phyloP scores from a whole-genome alignment of 2,888 invertebrate genomes.

The Andrena fulva region DNA sequence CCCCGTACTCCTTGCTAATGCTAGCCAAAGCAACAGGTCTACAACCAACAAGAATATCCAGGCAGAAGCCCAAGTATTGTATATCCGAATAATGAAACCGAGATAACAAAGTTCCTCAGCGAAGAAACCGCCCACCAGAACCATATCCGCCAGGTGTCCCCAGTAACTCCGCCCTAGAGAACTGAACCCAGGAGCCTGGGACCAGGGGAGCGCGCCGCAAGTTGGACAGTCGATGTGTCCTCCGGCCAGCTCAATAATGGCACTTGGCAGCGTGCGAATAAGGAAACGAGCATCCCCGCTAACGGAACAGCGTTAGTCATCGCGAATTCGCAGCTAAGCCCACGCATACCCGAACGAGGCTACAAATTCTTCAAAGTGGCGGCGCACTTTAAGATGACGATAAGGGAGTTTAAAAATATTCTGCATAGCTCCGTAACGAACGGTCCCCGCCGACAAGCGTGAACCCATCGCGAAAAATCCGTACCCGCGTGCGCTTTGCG shows the following conservation, averaged over 20 bases:
- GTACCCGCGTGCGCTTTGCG: conserved; percentile 36
- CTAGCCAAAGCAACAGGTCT: no score
- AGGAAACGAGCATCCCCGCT: conserved; percentile 43
- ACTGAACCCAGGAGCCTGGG: not conserved
- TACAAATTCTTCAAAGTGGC: conserved; percentile 56
- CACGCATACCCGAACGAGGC: conserved; percentile 58
- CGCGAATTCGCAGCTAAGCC: conserved; percentile 52
- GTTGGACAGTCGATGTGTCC: not conserved
- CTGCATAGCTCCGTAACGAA: conserved; percentile 73
- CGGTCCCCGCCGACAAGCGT: conserved; percentile 48
- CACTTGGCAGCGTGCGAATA: conserved; percentile 8
- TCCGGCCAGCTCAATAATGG: not conserved
- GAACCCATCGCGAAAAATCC: conserved; percentile 59
- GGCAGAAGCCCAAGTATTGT: no score
- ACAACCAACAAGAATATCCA: no score
- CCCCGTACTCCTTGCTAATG: no score
- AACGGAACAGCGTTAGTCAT: conserved; percentile 58
- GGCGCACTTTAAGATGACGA: conserved; percentile 66
- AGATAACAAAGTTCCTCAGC: no score
- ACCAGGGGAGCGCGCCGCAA: not conserved
- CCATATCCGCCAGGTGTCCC: no score
- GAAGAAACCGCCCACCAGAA: no score
- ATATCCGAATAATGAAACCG: no score
- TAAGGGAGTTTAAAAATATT: conserved; percentile 61
- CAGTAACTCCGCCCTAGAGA: not conserved